Base-by-base conservation (phyloP, 2,888 invertebrate genomes). In the Chrysolina haemoptera region DNA sequence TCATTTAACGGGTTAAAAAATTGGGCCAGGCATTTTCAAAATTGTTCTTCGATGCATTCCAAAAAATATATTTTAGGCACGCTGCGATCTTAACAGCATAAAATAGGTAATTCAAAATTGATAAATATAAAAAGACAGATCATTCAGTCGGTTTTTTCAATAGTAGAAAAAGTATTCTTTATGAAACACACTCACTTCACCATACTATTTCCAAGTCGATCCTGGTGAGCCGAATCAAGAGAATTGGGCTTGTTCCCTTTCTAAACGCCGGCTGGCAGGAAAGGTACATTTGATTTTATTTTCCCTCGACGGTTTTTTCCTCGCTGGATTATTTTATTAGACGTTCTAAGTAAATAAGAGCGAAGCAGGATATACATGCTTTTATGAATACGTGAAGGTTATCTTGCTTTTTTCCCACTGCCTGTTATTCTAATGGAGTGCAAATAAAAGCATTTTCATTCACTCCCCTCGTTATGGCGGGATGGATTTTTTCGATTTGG, bases 351-450 rank as follows among this genome's bases (percentile, higher is more conserved):
- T 66, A 66, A 66, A 66, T 66, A 66, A 18, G 66, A 66, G 50
- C 20, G 14, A 20, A 43, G 66, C 53, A 27, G 35, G 41, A 64
- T 64, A 64, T 64, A 46, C 43, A 27, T 20, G 66, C 43, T 46
- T 48, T 66, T 66, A 48, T 50, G 66, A 66, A 66, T 66, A 27
- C 66, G 46, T 50, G 35, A 66, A 48, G n/a, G 66, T 66, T 48
- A 35, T 66, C 66, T 27, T 66, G 18, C 27, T 22, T 66, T 50
- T 50, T 46, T 46, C 18, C 48, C 35, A 10, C 6, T 16, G 59
- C 35, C 22, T 16, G 22, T 66, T 66, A 66, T 48, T 66, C 66
- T 66, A 66, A 66, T 66, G 66, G 66, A 46, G 66, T 66, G 46
- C 66, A 66, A 66, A 66, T 66, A 66, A 66, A 66, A 66, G 50